Evolutionary conservation across 2,888 invertebrate species (phyloP).

Genomic region (Pristionchus arcanus): DNA sequence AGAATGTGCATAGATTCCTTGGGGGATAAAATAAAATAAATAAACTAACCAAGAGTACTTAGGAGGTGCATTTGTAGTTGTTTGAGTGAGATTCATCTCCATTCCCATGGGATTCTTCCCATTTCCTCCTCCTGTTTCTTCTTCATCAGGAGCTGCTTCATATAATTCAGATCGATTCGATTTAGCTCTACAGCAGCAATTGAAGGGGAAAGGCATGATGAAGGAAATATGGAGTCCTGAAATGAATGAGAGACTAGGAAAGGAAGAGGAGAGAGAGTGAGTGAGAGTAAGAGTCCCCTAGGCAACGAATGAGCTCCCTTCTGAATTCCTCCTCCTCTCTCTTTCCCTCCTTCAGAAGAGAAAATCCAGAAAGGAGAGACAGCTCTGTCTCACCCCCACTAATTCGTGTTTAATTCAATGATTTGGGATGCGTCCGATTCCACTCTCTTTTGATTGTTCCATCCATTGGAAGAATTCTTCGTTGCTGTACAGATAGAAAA

Average conservation of each 20-base stretch:
- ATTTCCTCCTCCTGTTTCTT: neutral
- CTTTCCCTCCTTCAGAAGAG: neutral
- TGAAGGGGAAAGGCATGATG: slow-evolving; percentile 55
- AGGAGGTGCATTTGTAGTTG: neutral
- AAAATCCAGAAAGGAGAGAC: neutral
- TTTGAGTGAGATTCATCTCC: neutral
- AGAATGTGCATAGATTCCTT: neutral
- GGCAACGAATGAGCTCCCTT: slow-evolving; percentile 26
- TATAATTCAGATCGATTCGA: slow-evolving; percentile 49
- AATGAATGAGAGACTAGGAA: neutral
- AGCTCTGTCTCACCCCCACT: slow-evolving; percentile 1
- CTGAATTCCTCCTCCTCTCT: neutral
- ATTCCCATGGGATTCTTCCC: neutral
- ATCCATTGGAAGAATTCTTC: neutral
- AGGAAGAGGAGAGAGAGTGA: neutral
- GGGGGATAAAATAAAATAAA: neutral
- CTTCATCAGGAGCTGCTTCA: slow-evolving; percentile 39
- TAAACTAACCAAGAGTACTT: slow-evolving; percentile 48
- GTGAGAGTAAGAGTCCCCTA: slow-evolving; percentile 5
- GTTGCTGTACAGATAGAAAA: neutral
- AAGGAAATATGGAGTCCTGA: neutral
- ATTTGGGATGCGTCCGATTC: neutral
- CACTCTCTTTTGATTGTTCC: neutral
- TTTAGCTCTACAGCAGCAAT: slow-evolving; percentile 44
- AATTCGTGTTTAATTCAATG: slow-evolving; percentile 33